phyloP scores from a whole-genome alignment of 2,797 vertebrate genomes.

The Parambassis ranga region DNA sequence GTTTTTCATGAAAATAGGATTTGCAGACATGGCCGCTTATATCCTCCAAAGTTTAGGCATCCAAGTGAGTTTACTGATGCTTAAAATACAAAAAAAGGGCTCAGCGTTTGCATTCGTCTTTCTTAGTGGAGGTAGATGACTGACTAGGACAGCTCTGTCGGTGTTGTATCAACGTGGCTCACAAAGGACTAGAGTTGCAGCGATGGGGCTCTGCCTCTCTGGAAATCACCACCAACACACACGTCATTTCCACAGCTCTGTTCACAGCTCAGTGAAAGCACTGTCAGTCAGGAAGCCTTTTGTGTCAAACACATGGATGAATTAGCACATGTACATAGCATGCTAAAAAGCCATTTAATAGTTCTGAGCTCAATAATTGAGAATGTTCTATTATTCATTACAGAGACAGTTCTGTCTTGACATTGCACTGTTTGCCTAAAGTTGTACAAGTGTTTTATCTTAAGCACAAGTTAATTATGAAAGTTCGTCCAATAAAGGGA shows the following conservation, averaged over 20 bases:
- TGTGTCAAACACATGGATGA: conserved; percentile 18
- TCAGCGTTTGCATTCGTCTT: conserved; percentile 14
- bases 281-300: conserved; percentile 18
- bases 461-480: conserved; percentile 56
- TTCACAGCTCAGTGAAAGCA: conserved; percentile 30
- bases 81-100: too few relatives aligned
- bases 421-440: conserved; percentile 23
- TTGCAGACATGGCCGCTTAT: too few relatives aligned
- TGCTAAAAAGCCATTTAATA: conserved; percentile 24
- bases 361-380: conserved; percentile 18
- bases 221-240: conserved; percentile 34
- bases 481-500: conserved; percentile 43
- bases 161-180: conserved; percentile 18
- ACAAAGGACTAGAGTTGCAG: conserved; percentile 4
- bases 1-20: too few relatives aligned
- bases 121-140: not conserved
- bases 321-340: conserved; percentile 11
- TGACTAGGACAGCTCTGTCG: conserved; percentile 18
- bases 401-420: conserved; percentile 26
- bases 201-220: conserved; percentile 21
- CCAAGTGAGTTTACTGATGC: too few relatives aligned
- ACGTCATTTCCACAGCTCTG: conserved; percentile 32
- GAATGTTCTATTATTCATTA: conserved; percentile 49
- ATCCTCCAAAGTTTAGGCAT: too few relatives aligned
- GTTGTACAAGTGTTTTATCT: conserved; percentile 49